Evolutionary conservation across 92 coral and sea anemone genomes (phyloP).

Genomic region (Galaxea fascicularis): DNA sequence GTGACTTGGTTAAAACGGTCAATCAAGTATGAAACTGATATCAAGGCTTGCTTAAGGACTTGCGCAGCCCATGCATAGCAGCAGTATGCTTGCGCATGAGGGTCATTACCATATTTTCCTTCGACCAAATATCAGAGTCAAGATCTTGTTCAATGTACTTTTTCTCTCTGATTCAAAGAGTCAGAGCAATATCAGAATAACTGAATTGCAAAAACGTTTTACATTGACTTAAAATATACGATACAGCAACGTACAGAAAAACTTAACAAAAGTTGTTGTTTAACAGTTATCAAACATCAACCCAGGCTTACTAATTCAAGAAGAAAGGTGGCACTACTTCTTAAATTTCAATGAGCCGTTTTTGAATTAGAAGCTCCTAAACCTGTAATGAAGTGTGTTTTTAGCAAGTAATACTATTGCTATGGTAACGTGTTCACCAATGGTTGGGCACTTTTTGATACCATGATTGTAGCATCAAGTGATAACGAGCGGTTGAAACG

Average conservation of each 20-base stretch:
- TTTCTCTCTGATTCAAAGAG: too few species aligned
- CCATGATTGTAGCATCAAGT: too few species aligned
- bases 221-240: too few species aligned
- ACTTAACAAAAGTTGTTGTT: not conserved
- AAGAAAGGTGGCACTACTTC: not conserved
- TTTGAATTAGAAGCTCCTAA: not conserved
- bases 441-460: not conserved
- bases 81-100: not conserved
- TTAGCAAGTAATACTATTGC: not conserved
- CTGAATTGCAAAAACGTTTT: constrained; percentile 1
- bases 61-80: not conserved
- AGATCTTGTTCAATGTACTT: not conserved
- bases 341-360: not conserved
- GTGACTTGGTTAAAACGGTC: not conserved
- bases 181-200: not conserved
- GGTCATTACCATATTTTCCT: not conserved
- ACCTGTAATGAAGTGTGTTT: not conserved
- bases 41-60: not conserved
- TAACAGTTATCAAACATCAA: not conserved
- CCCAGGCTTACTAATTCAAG: not conserved
- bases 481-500: too few species aligned
- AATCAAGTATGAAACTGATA: not conserved
- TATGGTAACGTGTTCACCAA: not conserved
- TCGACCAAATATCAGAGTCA: not conserved
- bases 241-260: not conserved